Conservation (phyloP, 2,888 invertebrate genomes). For the Brachyopa scutellaris region DNA sequence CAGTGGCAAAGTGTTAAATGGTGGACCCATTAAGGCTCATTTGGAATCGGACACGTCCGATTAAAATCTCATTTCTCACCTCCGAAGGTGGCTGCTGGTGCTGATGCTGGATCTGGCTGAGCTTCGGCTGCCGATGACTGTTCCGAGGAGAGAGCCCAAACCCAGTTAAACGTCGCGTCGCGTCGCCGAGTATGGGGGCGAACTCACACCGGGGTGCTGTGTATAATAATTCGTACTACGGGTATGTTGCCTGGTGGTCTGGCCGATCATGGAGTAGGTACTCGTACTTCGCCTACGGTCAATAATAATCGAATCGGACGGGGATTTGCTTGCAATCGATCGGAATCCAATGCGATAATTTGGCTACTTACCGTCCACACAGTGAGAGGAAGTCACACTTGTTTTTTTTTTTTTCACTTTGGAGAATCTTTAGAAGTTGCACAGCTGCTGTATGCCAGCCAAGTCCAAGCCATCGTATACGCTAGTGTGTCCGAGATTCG, state of each 20-base stretch:
- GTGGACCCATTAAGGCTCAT: constrained; percentile 82
- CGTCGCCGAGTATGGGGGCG: constrained; percentile 28
- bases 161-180: constrained; percentile 6
- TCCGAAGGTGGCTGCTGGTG: constrained; percentile 72
- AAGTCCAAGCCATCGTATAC: background rate
- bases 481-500: too few species aligned
- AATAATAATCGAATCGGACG: constrained; percentile 64
- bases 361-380: constrained; percentile 63
- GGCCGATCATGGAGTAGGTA: constrained; percentile 37
- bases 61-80: constrained; percentile 82
- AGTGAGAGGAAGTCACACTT: constrained; percentile 40
- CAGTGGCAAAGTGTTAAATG: constrained; percentile 77
- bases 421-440: constrained; percentile 25
- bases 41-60: constrained; percentile 82
- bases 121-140: constrained; percentile 27
- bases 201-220: constrained; percentile 24
- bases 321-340: constrained; percentile 70
- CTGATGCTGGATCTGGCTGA: constrained; percentile 35
- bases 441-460: constrained; percentile 56
- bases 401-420: constrained; percentile 41
- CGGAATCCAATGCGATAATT: constrained; percentile 70
- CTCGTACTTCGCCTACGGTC: constrained; percentile 39
- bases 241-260: constrained; percentile 61
- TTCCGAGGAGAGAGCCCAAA: constrained; percentile 5
- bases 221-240: background rate